A percentile compares a stretch with the other conserved stretches of the same genome.
These are phyloP conservation scores for Tachina lurida DNA, from an alignment of 2,888 invertebrate species.

Conservation along the genomic window DNA sequence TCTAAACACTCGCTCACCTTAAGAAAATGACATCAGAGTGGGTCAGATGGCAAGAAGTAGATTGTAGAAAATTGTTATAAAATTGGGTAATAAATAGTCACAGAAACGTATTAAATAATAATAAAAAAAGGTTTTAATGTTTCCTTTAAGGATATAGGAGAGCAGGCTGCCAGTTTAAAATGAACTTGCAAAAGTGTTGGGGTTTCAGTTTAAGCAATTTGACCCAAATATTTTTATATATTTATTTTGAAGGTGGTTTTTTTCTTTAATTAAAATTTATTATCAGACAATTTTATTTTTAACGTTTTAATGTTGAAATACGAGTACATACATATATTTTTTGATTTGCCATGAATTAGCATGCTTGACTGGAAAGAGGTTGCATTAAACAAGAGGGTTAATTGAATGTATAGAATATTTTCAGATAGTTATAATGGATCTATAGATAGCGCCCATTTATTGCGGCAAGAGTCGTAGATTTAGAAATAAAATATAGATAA, in stretches of 20 bases:
- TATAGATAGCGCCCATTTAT: too few relatives aligned
- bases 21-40: neutral
- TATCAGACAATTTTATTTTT: neutral
- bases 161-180: conserved; percentile 15
- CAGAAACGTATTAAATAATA: conserved; percentile 37
- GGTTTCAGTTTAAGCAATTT: conserved; percentile 24
- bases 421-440: neutral
- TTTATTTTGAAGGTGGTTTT: neutral
- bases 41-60: conserved; percentile 28
- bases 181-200: conserved; percentile 34
- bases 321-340: too few relatives aligned
- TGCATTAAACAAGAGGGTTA: too few relatives aligned
- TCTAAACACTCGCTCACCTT: neutral
- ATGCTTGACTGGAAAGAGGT: neutral
- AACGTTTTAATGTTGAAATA: neutral
- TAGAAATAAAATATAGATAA: too few relatives aligned
- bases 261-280: conserved; percentile 7
- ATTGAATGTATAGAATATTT: neutral
- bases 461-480: too few relatives aligned
- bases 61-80: conserved; percentile 61
- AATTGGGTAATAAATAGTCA: conserved; percentile 69
- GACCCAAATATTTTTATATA: conserved; percentile 26
- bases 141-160: conserved; percentile 61
- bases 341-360: neutral
- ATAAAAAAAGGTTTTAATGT: conserved; percentile 51